Percentiles rank a stretch among this genome's conserved stretches.
Conservation (phyloP, 2,113 vertebrate species). For the Cyprinodon brontotheroides region DNA sequence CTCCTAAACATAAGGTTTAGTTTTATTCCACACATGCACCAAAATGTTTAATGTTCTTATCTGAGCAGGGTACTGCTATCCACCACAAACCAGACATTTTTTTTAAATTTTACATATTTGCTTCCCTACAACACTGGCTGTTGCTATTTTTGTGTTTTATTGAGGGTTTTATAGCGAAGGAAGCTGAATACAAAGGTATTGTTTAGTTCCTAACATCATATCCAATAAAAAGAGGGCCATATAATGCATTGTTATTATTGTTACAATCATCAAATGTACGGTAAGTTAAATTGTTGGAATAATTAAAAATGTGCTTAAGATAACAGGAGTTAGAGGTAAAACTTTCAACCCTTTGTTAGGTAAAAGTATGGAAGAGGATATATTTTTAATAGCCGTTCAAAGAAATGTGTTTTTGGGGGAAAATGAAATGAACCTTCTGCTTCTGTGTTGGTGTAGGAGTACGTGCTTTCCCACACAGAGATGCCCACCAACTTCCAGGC, state of each 20-base stretch:
- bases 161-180: not conserved
- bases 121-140: not conserved
- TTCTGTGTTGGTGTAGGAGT: slow-evolving; percentile 82
- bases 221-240: no score
- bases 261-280: no score
- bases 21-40: no score
- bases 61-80: no score
- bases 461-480: slow-evolving; percentile 90
- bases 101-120: not conserved
- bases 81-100: no score
- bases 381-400: not conserved
- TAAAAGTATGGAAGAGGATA: not conserved
- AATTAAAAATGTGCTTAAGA: not conserved
- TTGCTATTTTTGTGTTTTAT: not conserved
- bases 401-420: not conserved
- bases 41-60: no score
- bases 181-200: not conserved
- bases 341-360: not conserved
- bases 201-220: no score
- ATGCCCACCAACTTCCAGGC: slow-evolving; percentile 89
- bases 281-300: no score
- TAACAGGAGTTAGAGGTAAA: not conserved
- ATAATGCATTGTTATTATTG: no score
- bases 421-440: not conserved
- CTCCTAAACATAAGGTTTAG: no score